Evolutionary conservation across 2,888 invertebrate genomes (phyloP), one percentile per base, ranked within the genome.

Genomic region (Caenorhabditis doughertyi): DNA sequence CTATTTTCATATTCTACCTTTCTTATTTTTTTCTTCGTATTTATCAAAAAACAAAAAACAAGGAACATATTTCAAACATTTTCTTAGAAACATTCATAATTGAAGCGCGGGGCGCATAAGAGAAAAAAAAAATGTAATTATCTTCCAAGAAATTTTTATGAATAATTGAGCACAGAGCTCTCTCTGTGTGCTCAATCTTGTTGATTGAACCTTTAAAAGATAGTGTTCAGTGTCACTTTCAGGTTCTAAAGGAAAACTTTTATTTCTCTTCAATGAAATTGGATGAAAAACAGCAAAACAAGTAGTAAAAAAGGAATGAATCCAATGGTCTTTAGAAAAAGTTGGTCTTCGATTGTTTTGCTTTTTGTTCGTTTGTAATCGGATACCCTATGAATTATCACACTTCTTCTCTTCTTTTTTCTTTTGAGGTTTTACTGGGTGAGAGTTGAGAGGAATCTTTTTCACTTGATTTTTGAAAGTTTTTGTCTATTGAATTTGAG

Each of bases 371-470:
- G 0, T 0, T 5, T 2, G 72, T 62, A 73, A 73, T 16, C 32
- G 16, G 72, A 73, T 53, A 73, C 64, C 62, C 47, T 8, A 25
- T 32, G 60, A 71, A 62, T 72, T 72, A 72, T 60, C 72, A 62
- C 72, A 71, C 70, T 60, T 58, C 39, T 13, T 13, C 29, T 16
- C 32, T 44, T 42, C 47, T 49, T 9, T 39, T 29, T 29, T 35
- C 44, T 13, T 21, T 29, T 18, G n/a, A n/a, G n/a, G n/a, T n/a
- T 29, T 18, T 7, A 8, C 11, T 39, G 13, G 13, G 23, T 42
- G 1, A n/a, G n/a, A n/a, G 3, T 23, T 60, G 21, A n/a, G 35
- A 23, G 8, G 18, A n/a, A n/a, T n/a, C n/a, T n/a, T n/a, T n/a
- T 21, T 65, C 35, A 21, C 18, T 27, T 44, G 9, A 11, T 18